phyloP scores from a whole-genome alignment of 2,797 vertebrate genomes.

The Sebastes jordani region DNA sequence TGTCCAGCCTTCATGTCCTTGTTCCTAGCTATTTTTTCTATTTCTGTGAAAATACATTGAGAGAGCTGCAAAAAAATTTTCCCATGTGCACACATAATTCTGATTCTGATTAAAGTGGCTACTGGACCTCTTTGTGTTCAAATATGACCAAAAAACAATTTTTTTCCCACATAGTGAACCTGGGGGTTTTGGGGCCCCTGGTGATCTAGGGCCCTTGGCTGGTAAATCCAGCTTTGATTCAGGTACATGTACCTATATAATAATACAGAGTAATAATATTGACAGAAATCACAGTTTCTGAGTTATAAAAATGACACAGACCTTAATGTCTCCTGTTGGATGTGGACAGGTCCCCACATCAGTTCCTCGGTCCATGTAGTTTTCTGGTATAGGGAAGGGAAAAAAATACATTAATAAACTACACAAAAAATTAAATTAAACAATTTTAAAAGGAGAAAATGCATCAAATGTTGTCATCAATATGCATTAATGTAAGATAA shows the following conservation, averaged over 20 bases:
- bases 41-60: too few relatives aligned
- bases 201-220: neutral
- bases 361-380: constrained; percentile 68
- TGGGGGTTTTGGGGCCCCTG: neutral
- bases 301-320: neutral
- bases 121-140: neutral
- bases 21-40: too few relatives aligned
- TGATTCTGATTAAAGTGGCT: too few relatives aligned
- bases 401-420: neutral
- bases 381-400: constrained; percentile 44
- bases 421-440: neutral
- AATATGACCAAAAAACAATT: neutral
- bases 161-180: neutral
- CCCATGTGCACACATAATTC: too few relatives aligned
- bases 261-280: neutral
- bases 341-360: constrained; percentile 46
- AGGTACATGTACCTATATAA: neutral
- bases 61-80: accelerated
- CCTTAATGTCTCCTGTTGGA: constrained; percentile 62
- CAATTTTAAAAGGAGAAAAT: neutral
- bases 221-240: neutral
- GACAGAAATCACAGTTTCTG: neutral
- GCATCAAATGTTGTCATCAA: neutral
- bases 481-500: neutral
- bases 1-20: too few relatives aligned